Evolutionary conservation across 2,888 invertebrate genomes (phyloP).

Genomic region (Nasonovia ribisnigri): DNA sequence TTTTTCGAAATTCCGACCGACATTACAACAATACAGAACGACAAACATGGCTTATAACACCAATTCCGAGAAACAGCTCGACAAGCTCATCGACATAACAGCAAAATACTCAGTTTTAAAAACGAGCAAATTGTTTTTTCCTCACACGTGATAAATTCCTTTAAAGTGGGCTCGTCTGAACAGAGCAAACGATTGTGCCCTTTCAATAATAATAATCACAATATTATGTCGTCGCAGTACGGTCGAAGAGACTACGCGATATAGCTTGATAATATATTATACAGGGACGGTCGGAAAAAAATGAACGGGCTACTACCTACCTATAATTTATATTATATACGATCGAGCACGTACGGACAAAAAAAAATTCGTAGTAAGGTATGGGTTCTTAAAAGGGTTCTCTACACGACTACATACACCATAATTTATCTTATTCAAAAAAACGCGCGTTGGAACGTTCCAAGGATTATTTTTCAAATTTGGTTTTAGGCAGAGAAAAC

Average conservation of each 20-base stretch:
- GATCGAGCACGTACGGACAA: background rate
- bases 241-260: background rate
- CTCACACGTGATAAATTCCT: background rate
- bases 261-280: background rate
- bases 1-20: background rate
- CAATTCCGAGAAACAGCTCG: background rate
- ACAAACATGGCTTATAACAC: background rate
- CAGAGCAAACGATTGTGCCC: background rate
- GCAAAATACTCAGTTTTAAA: background rate
- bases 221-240: background rate
- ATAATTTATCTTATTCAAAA: background rate
- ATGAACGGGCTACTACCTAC: background rate
- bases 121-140: background rate
- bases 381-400: background rate
- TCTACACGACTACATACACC: background rate
- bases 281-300: background rate
- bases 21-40: background rate
- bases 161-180: background rate
- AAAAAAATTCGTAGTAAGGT: background rate
- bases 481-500: background rate
- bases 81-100: background rate
- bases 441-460: background rate
- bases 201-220: constrained; percentile 7
- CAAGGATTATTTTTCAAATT: background rate
- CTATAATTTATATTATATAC: background rate